Evolutionary conservation across 2,888 invertebrate genomes (phyloP), one percentile per base, ranked within the genome.

Genomic region (Chalcis sispes): DNA sequence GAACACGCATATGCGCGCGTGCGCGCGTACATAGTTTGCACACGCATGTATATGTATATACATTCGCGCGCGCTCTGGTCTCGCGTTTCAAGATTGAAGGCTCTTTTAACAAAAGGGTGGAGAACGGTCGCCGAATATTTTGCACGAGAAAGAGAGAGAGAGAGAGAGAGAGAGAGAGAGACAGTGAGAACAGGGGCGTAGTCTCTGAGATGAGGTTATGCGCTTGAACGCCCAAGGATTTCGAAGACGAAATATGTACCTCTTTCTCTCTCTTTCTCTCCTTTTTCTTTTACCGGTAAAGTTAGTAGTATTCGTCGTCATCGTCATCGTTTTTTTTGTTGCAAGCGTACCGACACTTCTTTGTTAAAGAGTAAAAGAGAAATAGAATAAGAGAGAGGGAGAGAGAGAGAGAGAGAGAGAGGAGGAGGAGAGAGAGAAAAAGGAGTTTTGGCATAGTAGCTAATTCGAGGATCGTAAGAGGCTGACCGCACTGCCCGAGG

Each of bases 381-480:
- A 54, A 64, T 61, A 58, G 56, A 71, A 74, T 81, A 81, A 82
- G 80, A 79, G 80, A 80, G 82, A 81, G 77, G 75, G 75, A 81
- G 23, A 40, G 52, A 27, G 61, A 69, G 58, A 56, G 66, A 62
- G 65, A 66, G 56, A 69, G 76, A 56, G 80, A 77, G 79, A 77
- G 79, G 76, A 79, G 76, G 82, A 81, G 82, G 81, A 78, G 79
- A 77, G 75, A 81, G 18, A 32, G 52, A 32, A 54, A 69, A 52
- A 56, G 66, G 64, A 67, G 62, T 66, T 36, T 25, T 25, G 50
- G 20, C 25, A 40, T 46, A 46, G 61, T 54, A 80, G 82, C 79
- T 84, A 83, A 84, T 86, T 84, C 82, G 82, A 81, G 77, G 83
- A 79, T 82, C 82, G 83, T 86, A 85, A 85, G 86, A 80, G 80